These are phyloP conservation scores for Vollenhovia emeryi DNA, from an alignment of 1,140 invertebrate genomes.

Conservation along the genomic window DNA sequence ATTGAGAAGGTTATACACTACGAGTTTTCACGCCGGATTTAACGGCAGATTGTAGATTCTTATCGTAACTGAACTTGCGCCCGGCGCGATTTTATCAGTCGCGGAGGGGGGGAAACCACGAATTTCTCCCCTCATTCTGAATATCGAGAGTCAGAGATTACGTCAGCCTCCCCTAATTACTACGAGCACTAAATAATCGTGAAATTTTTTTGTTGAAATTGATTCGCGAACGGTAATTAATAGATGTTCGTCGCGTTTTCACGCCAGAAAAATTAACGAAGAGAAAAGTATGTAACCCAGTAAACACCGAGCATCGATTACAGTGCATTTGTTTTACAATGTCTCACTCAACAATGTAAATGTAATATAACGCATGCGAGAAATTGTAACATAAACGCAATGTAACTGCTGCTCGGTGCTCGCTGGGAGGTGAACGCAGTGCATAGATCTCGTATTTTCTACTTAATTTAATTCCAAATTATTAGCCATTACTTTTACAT, in stretches of 20 bases:
- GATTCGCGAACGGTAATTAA: neutral
- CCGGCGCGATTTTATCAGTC: slow-evolving; percentile 12
- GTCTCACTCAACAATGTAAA: too few species aligned
- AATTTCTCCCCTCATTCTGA: neutral
- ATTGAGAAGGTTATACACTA: slow-evolving; percentile 43
- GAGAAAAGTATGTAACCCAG: too few species aligned
- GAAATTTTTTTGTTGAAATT: neutral
- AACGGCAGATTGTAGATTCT: slow-evolving; percentile 66
- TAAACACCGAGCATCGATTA: too few species aligned
- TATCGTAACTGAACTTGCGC: slow-evolving; percentile 51
- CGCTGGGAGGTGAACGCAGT: too few species aligned
- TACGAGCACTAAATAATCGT: neutral
- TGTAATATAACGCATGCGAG: too few species aligned
- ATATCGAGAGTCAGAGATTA: neutral
- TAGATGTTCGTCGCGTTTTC: neutral
- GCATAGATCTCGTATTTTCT: neutral
- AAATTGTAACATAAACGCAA: too few species aligned
- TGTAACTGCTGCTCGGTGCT: too few species aligned
- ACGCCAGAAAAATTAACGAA: neutral
- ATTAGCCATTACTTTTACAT: neutral
- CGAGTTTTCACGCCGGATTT: slow-evolving; percentile 75
- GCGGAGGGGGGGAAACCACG: neutral
- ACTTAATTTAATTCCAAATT: neutral
- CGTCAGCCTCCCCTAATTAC: neutral
- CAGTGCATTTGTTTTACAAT: too few species aligned